A percentile compares a stretch with the other conserved stretches of the same genome.
These are phyloP conservation scores for Polypedilum pembai DNA, from an alignment of 1,140 invertebrate species.

Conservation along the genomic window DNA sequence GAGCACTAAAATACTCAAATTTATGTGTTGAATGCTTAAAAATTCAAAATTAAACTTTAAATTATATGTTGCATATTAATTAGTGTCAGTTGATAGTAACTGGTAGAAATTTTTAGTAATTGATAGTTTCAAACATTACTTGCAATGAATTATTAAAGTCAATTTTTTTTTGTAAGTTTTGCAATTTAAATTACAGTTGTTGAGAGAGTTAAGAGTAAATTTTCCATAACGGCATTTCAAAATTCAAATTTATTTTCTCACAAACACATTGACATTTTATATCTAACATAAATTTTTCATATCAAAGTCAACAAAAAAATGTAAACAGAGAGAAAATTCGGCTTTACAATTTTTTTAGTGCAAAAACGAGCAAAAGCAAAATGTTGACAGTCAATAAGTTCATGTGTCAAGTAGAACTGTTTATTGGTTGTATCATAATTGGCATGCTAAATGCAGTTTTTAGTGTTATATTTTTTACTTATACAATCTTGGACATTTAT, in stretches of 20 bases:
- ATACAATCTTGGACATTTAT: neutral
- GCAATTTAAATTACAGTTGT: no score
- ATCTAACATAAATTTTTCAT: neutral
- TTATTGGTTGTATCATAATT: neutral
- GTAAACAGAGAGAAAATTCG: neutral
- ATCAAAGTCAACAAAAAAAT: neutral
- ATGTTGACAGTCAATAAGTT: constrained; percentile 13
- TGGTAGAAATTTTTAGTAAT: no score
- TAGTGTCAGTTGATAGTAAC: no score
- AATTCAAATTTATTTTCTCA: neutral
- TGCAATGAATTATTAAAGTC: no score
- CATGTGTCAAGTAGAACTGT: neutral
- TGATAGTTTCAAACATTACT: no score
- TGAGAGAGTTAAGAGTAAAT: no score
- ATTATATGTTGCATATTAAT: no score
- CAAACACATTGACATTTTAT: neutral
- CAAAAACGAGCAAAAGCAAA: neutral
- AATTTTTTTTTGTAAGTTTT: no score
- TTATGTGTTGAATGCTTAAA: no score
- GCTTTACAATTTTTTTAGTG: no score
- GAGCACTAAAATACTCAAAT: no score
- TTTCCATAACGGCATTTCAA: neutral
- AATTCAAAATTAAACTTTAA: no score
- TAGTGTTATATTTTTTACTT: neutral
- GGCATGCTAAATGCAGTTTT: neutral